Conservation (phyloP, 2,888 invertebrate species). For the Caenorhabditis doughertyi region DNA sequence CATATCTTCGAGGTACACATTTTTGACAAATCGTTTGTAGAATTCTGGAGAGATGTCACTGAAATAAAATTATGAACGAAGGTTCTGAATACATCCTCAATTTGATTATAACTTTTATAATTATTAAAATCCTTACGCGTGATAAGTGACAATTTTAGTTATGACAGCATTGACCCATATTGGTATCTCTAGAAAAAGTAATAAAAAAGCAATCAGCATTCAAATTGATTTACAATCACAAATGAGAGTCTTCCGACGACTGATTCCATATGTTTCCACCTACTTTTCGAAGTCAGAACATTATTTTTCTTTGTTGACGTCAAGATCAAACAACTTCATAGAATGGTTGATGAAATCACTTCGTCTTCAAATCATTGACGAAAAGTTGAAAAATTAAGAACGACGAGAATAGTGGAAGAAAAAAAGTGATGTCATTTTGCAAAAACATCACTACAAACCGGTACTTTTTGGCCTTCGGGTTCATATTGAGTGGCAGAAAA, state of each 20-base stretch:
- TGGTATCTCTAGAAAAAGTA: slow-evolving; percentile 1
- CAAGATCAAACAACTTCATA: slow-evolving; percentile 51
- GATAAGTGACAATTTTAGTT: slow-evolving; percentile 18
- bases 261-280: neutral
- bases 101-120: neutral
- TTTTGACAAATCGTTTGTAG: slow-evolving; percentile 15
- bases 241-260: neutral
- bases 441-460: slow-evolving; percentile 38
- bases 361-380: slow-evolving; percentile 39
- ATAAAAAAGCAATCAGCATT: slow-evolving; percentile 24
- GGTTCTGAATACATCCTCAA: neutral
- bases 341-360: slow-evolving; percentile 29
- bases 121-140: slow-evolving; percentile 10
- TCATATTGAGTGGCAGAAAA: slow-evolving; percentile 27
- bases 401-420: slow-evolving; percentile 7
- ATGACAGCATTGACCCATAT: neutral
- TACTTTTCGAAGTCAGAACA: slow-evolving; percentile 10
- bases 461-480: slow-evolving; percentile 48
- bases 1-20: slow-evolving; percentile 8
- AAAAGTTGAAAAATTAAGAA: slow-evolving; percentile 50
- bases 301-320: slow-evolving; percentile 46
- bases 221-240: slow-evolving; percentile 21
- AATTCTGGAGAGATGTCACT: slow-evolving; percentile 29
- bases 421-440: slow-evolving; percentile 35
- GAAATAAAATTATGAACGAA: neutral